Base-by-base conservation (phyloP, 1,140 invertebrate species). In the Nixonia krombeini region DNA sequence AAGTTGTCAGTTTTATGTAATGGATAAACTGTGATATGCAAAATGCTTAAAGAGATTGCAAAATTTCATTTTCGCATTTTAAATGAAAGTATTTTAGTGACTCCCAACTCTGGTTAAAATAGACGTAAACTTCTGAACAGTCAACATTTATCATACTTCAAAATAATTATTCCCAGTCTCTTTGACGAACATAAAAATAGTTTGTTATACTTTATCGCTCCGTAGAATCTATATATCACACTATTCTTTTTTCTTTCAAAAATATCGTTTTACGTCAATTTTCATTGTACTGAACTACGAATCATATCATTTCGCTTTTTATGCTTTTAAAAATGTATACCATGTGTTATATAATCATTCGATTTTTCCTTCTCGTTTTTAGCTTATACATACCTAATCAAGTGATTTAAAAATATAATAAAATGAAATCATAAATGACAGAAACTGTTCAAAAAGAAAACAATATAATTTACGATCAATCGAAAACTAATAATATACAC, bases 181-280 rank as follows among this genome's bases (percentile, higher is more conserved):
- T 56, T 70, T 61, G 28, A n/a, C 28, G 42, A 74, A 73, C 53
- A 68, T 71, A 72, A 56, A 73, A 71, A 71, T 69, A 69, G 35
- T 61, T 68, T 62, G 52, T 49, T 62, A 58, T 41, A 52, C 40
- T 37, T 38, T 45, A 57, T 64, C 49, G 17, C 15, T 46, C 68
- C 55, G 44, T 65, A 59, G 38, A 50, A 70, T 69, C 40, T 66
- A 70, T 41, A 58, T 65, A 65, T 66, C 68, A 70, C 68, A 55
- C 68, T 58, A 38, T 59, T 26, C 26, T 31, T 51, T 58, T 40
- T 58, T 17, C 13, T 59, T 45, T 40, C 9, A 57, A 58, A 51
- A 57, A 52, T 50, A 61, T 40, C 16, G 23, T 55, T 46, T n/a
- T 23, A 40, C 41, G 16, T 47, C 12, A 28, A 37, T 40, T 58